Conservation (phyloP, 2,113 vertebrate species). For the Spilogale gracilis region DNA sequence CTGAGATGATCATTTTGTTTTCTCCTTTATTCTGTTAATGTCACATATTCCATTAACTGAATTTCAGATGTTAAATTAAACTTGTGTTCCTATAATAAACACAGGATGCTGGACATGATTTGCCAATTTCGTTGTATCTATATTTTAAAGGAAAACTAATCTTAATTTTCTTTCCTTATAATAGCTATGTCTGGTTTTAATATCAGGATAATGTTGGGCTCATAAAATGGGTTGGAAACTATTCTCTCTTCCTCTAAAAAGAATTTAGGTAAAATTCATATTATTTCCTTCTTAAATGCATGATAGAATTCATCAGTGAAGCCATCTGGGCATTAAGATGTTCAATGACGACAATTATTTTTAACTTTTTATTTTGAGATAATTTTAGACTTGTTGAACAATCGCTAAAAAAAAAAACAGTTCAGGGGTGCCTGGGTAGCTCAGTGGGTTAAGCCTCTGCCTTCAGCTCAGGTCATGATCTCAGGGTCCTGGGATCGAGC, state of each 20-base stretch:
- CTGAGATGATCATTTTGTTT: conserved; percentile 45
- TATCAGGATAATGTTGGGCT: background rate
- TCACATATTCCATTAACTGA: conserved; percentile 45
- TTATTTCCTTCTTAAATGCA: conserved; percentile 56
- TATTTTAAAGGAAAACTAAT: conserved; percentile 60
- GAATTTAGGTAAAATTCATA: conserved; percentile 19
- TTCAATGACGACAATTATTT: conserved; percentile 58
- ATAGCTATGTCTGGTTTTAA: conserved; percentile 36
- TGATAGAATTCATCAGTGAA: conserved; percentile 46
- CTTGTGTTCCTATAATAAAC: conserved; percentile 60
- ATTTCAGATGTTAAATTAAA: conserved; percentile 70
- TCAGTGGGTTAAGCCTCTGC: too few relatives aligned
- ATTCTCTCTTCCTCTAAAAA: conserved; percentile 31
- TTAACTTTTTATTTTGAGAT: conserved; percentile 66
- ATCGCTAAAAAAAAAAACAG: background rate
- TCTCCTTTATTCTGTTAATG: conserved; percentile 64
- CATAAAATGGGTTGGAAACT: conserved; percentile 13
- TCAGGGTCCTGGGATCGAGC: too few relatives aligned
- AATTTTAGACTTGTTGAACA: conserved; percentile 55
- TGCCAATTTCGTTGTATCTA: conserved; percentile 58
- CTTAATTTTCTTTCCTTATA: conserved; percentile 49
- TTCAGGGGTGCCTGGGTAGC: background rate
- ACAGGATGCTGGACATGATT: conserved; percentile 65
- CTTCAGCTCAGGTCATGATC: too few relatives aligned
- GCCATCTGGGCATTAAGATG: background rate